Percentiles rank a stretch among this genome's conserved stretches.
phyloP scores from a whole-genome alignment of 2,113 vertebrate genomes.

The Bubo scandiacus region DNA sequence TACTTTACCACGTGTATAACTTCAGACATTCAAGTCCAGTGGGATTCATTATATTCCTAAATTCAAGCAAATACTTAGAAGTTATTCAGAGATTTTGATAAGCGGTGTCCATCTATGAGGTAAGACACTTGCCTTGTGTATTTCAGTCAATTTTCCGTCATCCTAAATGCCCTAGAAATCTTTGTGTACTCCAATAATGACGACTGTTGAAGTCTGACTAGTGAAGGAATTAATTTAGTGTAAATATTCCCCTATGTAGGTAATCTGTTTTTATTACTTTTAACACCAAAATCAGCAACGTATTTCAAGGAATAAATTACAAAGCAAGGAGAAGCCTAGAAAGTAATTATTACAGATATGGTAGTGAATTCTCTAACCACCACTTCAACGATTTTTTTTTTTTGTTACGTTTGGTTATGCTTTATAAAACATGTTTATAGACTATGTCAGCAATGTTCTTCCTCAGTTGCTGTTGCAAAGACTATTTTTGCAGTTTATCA shows the following conservation, averaged over 20 bases:
- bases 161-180: neutral
- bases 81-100: neutral
- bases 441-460: conserved; percentile 46
- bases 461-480: conserved; percentile 40
- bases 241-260: neutral
- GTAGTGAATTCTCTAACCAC: neutral
- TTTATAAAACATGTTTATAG: conserved; percentile 51
- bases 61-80: neutral
- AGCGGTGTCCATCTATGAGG: neutral
- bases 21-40: neutral
- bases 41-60: neutral
- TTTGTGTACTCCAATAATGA: neutral
- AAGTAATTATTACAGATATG: neutral
- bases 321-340: neutral
- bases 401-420: neutral
- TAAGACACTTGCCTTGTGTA: neutral
- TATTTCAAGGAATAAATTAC: neutral
- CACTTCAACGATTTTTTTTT: neutral
- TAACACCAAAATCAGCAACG: neutral
- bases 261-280: neutral
- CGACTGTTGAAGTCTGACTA: neutral
- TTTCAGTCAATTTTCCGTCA: neutral
- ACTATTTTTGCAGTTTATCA: conserved; percentile 68
- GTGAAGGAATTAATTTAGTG: neutral
- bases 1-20: fast-evolving